These are phyloP conservation scores for Catharus ustulatus DNA, from an alignment of 2,797 vertebrate species.

Conservation along the genomic window DNA sequence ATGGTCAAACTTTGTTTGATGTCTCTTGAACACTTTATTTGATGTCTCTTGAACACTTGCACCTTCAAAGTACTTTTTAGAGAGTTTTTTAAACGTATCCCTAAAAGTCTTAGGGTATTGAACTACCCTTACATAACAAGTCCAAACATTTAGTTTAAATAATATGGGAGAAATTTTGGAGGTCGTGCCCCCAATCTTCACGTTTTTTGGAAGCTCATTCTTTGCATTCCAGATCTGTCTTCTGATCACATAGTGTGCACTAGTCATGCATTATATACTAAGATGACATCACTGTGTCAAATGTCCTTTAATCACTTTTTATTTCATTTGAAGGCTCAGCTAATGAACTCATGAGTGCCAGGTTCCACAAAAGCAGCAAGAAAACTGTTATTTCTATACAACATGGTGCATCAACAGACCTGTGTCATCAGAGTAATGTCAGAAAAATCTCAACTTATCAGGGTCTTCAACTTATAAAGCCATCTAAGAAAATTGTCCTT, in stretches of 20 bases:
- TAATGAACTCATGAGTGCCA: neutral
- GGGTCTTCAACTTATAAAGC: neutral
- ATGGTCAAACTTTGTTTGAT: neutral
- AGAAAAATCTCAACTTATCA: neutral
- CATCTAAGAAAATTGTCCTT: neutral
- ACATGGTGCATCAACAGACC: too few relatives aligned
- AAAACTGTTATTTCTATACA: neutral
- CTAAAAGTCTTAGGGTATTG: neutral
- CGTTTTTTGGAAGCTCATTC: neutral
- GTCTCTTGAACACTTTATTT: neutral
- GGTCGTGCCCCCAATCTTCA: neutral
- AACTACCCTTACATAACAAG: neutral
- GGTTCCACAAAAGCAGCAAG: neutral
- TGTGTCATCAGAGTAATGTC: neutral
- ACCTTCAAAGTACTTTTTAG: neutral
- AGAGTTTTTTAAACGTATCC: neutral
- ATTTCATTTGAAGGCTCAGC: neutral
- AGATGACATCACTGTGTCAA: neutral
- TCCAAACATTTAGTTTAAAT: neutral
- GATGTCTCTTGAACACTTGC: neutral
- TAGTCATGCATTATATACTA: neutral
- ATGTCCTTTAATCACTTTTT: neutral
- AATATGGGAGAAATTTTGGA: neutral
- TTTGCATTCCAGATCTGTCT: neutral
- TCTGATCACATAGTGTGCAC: rapidly evolving